Evolutionary conservation across 2,113 vertebrate species (phyloP).

Genomic region (Gymnocephalus cernua): DNA sequence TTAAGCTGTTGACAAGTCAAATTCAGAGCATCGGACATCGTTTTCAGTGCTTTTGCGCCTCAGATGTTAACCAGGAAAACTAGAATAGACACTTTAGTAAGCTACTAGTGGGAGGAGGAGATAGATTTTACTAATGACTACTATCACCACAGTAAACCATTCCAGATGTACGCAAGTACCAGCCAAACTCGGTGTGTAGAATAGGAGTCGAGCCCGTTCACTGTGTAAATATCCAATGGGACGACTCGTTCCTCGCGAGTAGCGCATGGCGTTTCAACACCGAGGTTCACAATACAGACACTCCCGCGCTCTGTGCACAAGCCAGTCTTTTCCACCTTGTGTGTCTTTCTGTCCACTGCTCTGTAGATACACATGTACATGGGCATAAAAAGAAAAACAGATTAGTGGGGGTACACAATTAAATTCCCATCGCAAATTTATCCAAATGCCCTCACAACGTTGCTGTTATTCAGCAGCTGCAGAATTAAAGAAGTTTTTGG

Average conservation of each 20-base stretch:
- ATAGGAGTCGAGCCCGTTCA: conserved; percentile 52
- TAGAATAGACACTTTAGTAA: conserved; percentile 61
- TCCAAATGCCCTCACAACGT: background rate
- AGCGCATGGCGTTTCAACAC: conserved; percentile 19
- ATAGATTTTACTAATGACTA: conserved; percentile 62
- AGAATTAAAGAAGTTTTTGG: background rate
- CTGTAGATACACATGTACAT: conserved; percentile 45
- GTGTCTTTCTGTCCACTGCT: conserved; percentile 62
- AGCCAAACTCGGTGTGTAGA: conserved; percentile 77
- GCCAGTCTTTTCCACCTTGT: conserved; percentile 50
- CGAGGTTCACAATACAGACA: conserved; percentile 41
- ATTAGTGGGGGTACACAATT: background rate
- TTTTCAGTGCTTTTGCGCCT: conserved; percentile 73
- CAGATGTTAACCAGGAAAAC: conserved; percentile 42
- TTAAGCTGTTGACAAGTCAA: background rate
- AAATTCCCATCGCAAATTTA: background rate
- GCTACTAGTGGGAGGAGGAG: conserved; percentile 45
- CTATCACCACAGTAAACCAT: conserved; percentile 60
- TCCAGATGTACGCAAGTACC: conserved; percentile 64
- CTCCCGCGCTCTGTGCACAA: conserved; percentile 52
- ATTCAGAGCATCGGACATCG: background rate
- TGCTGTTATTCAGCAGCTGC: background rate
- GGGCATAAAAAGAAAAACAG: background rate
- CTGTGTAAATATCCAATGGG: conserved; percentile 73
- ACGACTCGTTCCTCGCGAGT: conserved; percentile 14